Evolutionary conservation across 2,888 invertebrate genomes (phyloP).

Genomic region (Andrena haemorrhoa): DNA sequence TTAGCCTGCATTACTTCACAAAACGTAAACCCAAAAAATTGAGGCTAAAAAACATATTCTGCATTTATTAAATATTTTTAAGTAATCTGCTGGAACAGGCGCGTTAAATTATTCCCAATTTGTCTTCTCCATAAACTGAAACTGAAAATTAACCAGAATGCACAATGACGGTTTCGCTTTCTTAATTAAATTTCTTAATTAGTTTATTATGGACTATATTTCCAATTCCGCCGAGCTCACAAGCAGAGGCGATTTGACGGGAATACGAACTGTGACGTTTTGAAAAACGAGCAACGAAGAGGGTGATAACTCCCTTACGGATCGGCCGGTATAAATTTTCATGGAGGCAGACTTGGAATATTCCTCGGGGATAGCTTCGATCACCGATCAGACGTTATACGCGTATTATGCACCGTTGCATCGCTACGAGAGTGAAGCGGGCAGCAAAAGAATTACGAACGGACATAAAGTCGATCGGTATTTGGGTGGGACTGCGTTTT

Average conservation of each 20-base stretch:
- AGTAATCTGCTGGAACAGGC: too few relatives aligned
- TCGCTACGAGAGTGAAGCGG: constrained; percentile 36
- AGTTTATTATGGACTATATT: background rate
- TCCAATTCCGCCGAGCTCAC: background rate
- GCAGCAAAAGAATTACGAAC: constrained; percentile 36
- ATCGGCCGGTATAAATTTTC: constrained; percentile 33
- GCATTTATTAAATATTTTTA: too few relatives aligned
- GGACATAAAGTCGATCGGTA: constrained; percentile 39
- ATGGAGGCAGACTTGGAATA: constrained; percentile 1
- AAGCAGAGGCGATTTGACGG: background rate
- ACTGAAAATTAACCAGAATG: too few relatives aligned
- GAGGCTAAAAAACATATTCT: too few relatives aligned
- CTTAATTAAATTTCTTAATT: background rate
- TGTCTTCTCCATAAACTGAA: too few relatives aligned
- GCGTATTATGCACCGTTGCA: constrained; percentile 29
- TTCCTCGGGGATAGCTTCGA: constrained; percentile 35
- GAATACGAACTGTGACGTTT: background rate
- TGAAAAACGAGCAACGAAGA: background rate
- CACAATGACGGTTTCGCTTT: too few relatives aligned
- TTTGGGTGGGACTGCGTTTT: constrained; percentile 12
- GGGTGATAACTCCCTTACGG: background rate
- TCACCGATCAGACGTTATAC: constrained; percentile 25
- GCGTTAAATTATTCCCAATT: too few relatives aligned
- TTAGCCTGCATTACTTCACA: too few relatives aligned
- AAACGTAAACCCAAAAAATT: too few relatives aligned